Evolutionary conservation across 2,113 vertebrate species (phyloP).

Genomic region (Odocoileus hemionus): DNA sequence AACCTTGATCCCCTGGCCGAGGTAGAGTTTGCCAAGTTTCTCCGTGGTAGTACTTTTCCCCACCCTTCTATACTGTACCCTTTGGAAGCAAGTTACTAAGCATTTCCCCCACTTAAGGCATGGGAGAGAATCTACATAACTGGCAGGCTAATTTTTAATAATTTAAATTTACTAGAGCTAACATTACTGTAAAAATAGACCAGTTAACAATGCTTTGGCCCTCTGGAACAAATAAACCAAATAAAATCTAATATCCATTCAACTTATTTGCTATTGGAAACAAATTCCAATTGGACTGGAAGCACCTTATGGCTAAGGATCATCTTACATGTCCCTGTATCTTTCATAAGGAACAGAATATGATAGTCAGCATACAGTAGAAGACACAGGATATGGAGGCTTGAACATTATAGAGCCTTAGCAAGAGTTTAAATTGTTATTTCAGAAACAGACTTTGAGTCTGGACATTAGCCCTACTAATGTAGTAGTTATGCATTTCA

Average conservation of each 20-base stretch:
- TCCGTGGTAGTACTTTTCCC: background rate
- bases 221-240: background rate
- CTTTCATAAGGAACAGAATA: background rate
- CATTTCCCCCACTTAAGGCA: background rate
- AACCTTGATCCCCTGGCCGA: background rate
- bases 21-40: background rate
- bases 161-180: background rate
- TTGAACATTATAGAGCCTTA: background rate
- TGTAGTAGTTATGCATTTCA: background rate
- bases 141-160: background rate
- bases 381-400: background rate
- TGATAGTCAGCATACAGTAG: background rate
- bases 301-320: background rate
- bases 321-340: background rate
- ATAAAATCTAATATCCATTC: background rate
- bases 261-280: background rate
- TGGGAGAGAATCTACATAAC: background rate
- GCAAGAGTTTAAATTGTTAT: background rate
- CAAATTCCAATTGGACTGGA: background rate
- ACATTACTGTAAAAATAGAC: background rate
- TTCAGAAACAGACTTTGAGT: background rate
- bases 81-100: background rate
- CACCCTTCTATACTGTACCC: background rate
- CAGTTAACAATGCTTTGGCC: background rate
- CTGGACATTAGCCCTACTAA: background rate